Conservation (phyloP, 1,140 invertebrate genomes). For the Mizuhopecten yessoensis region DNA sequence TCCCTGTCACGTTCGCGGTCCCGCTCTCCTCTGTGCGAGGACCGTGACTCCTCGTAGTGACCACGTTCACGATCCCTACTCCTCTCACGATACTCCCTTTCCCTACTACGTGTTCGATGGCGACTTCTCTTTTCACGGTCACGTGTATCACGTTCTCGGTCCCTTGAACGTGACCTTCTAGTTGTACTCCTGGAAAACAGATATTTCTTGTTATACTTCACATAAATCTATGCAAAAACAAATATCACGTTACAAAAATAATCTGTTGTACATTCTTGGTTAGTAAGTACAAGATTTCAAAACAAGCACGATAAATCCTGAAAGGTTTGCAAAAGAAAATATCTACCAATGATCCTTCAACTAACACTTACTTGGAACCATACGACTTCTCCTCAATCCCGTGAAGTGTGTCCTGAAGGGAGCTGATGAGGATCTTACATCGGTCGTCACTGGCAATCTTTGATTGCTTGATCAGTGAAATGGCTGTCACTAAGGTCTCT, state of each 20-base stretch:
- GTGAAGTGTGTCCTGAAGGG: slow-evolving; percentile 96
- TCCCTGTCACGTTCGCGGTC: slow-evolving; percentile 81
- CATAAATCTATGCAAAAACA: too few relatives aligned
- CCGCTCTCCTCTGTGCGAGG: slow-evolving; percentile 65
- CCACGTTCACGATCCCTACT: slow-evolving; percentile 88
- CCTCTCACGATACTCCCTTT: slow-evolving; percentile 85
- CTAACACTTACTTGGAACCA: slow-evolving; percentile 87
- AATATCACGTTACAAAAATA: too few relatives aligned
- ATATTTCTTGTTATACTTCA: slow-evolving; percentile 45
- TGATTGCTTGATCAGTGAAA: slow-evolving; percentile 99
- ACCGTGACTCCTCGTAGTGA: slow-evolving; percentile 75
- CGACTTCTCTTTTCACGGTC: slow-evolving; percentile 85
- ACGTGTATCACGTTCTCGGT: slow-evolving; percentile 88
- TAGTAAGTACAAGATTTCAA: too few relatives aligned
- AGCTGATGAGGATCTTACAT: slow-evolving; percentile 98
- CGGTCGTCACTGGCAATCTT: slow-evolving; percentile 98
- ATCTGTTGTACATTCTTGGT: too few relatives aligned
- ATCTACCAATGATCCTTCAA: too few relatives aligned
- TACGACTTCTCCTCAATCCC: slow-evolving; percentile 99
- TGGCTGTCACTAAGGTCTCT: slow-evolving; percentile 98
- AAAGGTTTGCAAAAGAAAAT: too few relatives aligned
- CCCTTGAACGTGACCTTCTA: slow-evolving; percentile 86
- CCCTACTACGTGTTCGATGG: slow-evolving; percentile 82
- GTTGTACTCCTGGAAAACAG: slow-evolving; percentile 77
- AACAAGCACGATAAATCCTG: too few relatives aligned